These are phyloP conservation scores for Acanthococcus lagerstroemiae DNA, from an alignment of 2,888 invertebrate genomes.

Conservation along the genomic window DNA sequence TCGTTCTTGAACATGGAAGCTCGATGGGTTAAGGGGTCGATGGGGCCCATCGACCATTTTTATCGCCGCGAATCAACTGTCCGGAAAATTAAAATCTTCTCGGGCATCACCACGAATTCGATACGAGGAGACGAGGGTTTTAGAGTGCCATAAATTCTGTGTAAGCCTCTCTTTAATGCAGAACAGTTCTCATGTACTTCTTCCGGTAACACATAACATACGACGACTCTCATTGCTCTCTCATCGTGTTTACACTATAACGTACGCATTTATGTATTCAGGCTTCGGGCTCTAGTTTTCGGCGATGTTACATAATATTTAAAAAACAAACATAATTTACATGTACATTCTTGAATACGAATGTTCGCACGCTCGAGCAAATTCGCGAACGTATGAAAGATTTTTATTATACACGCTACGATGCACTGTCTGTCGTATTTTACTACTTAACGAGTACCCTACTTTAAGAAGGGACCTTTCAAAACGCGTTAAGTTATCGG, in stretches of 20 bases:
- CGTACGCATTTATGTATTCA: constrained; percentile 9
- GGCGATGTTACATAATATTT: not conserved
- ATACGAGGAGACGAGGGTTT: no score
- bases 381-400: not conserved
- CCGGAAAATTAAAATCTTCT: no score
- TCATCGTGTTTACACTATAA: constrained; percentile 3
- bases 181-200: not conserved
- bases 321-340: not conserved
- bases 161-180: not conserved
- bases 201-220: constrained; percentile 11
- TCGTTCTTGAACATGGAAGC: no score
- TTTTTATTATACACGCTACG: not conserved
- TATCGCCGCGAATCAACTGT: no score
- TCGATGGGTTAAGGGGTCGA: no score
- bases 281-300: not conserved
- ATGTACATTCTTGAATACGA: not conserved
- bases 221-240: constrained; percentile 5
- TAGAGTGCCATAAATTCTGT: not conserved
- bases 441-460: no score
- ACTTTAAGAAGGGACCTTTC: no score
- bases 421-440: no score
- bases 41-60: no score
- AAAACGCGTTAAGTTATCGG: no score
- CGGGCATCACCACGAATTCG: no score
- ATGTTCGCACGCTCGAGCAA: constrained; percentile 1